phyloP scores from a whole-genome alignment of 2,797 vertebrate genomes.

The Enteromius unitaeniatus region DNA sequence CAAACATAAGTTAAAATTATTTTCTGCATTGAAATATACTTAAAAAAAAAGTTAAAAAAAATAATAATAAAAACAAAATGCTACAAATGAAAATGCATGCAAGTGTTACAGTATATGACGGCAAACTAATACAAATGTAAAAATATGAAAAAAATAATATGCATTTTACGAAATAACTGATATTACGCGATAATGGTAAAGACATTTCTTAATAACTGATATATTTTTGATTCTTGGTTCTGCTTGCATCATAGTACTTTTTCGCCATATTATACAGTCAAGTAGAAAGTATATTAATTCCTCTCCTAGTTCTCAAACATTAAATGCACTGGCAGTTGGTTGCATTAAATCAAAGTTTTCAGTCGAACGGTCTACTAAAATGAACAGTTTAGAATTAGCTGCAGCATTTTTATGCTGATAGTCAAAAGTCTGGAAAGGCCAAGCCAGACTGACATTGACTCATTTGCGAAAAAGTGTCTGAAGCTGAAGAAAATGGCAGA shows the following conservation, averaged over 20 bases:
- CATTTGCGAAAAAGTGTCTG: neutral
- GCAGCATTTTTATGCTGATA: neutral
- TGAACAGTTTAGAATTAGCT: neutral
- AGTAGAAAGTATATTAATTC: neutral
- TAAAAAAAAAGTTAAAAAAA: neutral
- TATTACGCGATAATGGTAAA: neutral
- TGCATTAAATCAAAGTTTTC: neutral
- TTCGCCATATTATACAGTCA: neutral
- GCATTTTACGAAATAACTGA: neutral
- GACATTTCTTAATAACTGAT: neutral
- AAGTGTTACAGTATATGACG: neutral
- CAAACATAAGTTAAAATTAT: neutral
- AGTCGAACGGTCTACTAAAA: neutral
- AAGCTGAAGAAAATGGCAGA: neutral
- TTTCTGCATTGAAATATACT: neutral
- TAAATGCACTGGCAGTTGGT: neutral
- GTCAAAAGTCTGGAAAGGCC: neutral
- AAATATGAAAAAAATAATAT: neutral
- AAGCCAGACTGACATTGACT: neutral
- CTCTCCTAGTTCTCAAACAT: neutral
- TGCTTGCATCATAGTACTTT: no score
- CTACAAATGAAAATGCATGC: neutral
- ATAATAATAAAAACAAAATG: neutral
- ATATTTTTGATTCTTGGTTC: neutral
- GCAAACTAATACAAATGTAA: neutral